A percentile compares a stretch with the other conserved stretches of the same genome.
Conservation (phyloP, 1,140 invertebrate species). For the Orussus abietinus region DNA sequence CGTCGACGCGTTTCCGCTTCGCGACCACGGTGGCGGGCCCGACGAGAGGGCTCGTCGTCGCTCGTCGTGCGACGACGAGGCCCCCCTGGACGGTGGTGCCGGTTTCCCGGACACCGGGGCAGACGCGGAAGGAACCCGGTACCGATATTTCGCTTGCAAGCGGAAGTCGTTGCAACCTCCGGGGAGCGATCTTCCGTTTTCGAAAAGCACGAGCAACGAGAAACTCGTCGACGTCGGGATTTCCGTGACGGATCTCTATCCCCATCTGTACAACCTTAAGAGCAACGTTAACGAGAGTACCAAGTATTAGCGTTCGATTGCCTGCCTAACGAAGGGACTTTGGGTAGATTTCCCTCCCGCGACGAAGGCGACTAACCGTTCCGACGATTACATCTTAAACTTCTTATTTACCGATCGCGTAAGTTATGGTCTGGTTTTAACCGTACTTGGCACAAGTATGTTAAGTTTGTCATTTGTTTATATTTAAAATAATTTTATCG, state of each 20-base stretch:
- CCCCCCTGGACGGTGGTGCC: too few species aligned
- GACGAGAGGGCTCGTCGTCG: too few species aligned
- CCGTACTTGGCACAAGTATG: slow-evolving; percentile 20
- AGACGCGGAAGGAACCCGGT: too few species aligned
- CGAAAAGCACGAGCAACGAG: slow-evolving; percentile 25
- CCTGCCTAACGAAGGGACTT: too few species aligned
- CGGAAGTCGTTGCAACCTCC: slow-evolving; percentile 20
- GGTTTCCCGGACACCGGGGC: too few species aligned
- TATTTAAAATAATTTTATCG: slow-evolving; percentile 44
- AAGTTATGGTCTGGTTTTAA: slow-evolving; percentile 3
- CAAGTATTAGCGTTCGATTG: too few species aligned
- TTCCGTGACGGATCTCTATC: slow-evolving; percentile 37
- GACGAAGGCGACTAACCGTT: slow-evolving; percentile 11
- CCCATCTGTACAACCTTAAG: slow-evolving; percentile 48
- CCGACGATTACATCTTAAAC: slow-evolving; percentile 11
- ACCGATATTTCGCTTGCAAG: too few species aligned
- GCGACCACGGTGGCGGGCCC: too few species aligned
- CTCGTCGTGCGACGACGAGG: too few species aligned
- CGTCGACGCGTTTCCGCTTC: too few species aligned
- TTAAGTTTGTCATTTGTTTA: slow-evolving; percentile 54
- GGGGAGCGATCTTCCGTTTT: slow-evolving; percentile 23
- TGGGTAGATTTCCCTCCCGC: too few species aligned
- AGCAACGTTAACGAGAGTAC: too few species aligned
- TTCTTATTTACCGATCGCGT: slow-evolving; percentile 6
- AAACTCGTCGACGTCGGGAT: slow-evolving; percentile 41